A percentile compares a stretch with the other conserved stretches of the same genome.
Conservation (phyloP, 2,113 vertebrate genomes). For the Cyprinodon variegatus region DNA sequence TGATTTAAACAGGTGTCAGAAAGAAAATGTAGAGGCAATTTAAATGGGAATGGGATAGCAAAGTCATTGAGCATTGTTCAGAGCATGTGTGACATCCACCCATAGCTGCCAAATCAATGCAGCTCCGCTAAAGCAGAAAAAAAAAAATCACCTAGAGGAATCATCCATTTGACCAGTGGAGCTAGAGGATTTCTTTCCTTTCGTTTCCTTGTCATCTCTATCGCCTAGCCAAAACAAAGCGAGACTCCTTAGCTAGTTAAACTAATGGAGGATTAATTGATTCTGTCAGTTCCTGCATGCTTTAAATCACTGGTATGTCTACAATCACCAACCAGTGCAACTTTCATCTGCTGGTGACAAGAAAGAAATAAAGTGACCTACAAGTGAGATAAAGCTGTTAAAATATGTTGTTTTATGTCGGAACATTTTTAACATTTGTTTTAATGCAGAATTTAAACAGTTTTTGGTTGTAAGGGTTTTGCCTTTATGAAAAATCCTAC, state of each 20-base stretch:
- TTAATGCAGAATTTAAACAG: too few relatives aligned
- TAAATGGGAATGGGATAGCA: slow-evolving; percentile 97
- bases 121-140: slow-evolving; percentile 88
- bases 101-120: slow-evolving; percentile 93
- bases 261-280: slow-evolving; percentile 47
- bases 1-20: slow-evolving; percentile 99
- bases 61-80: slow-evolving; percentile 87
- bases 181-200: slow-evolving; percentile 80
- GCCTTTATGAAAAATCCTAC: too few relatives aligned
- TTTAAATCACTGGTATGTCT: slow-evolving; percentile 5
- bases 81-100: slow-evolving; percentile 95
- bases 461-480: too few relatives aligned
- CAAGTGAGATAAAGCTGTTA: background rate
- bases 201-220: slow-evolving; percentile 41
- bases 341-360: background rate
- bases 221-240: slow-evolving; percentile 62
- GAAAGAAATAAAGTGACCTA: background rate
- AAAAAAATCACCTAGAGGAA: slow-evolving; percentile 93
- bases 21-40: slow-evolving; percentile 99
- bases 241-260: slow-evolving; percentile 61
- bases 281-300: slow-evolving; percentile 27
- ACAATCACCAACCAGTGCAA: slow-evolving; percentile 1
- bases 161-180: slow-evolving; percentile 84
- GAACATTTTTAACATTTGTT: too few relatives aligned
- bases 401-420: background rate